Evolutionary conservation across 64 coral and sea anemone species (phyloP), one percentile per base, ranked within the genome.

Genomic region (Platygyra sinensis): DNA sequence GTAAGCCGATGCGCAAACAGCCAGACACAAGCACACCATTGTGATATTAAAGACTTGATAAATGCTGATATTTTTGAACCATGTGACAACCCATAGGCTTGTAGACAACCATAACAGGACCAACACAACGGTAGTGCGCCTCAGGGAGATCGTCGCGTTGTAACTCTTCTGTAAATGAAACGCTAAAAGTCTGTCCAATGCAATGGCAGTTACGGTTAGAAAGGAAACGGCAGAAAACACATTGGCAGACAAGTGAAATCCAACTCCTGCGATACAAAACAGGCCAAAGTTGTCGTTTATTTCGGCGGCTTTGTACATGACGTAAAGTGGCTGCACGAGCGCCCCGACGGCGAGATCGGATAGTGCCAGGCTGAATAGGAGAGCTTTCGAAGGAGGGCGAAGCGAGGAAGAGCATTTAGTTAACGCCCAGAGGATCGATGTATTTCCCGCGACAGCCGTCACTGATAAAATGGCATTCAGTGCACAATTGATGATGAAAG

Each of bases 211-310:
- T 29, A 83, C 80, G n/a, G 80, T 83, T 13, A 83, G 19, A 10
- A 83, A 83, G 65, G 80, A 83, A 2, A 83, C 80, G 30, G 80
- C 80, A n/a, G 62, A 61, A 67, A 83, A 83, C n/a, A 83, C 60
- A 62, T 83, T 83, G 9, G 80, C 60, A 5, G 80, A 63, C 31
- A 83, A 49, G 19, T 83, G 80, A 13, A 83, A 83, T 22, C 60
- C 80, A 12, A 83, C 39, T 38, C 80, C 80, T 49, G 60, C 60
- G 18, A 83, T 42, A 83, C 80, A 83, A 19, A 83, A 83, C 31
- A 83, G 8, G 38, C 22, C 30, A 83, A 83, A 83, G 59, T 65
- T 36, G 65, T 39, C 60, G 80, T 67, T 83, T 31, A 65, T 65
- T 14, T 83, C 80, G 29, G 30, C 80, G 8, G 61, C 80, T 83